Evolutionary conservation across 2,797 vertebrate genomes (phyloP).

Genomic region (Pantherophis vulpinus): DNA sequence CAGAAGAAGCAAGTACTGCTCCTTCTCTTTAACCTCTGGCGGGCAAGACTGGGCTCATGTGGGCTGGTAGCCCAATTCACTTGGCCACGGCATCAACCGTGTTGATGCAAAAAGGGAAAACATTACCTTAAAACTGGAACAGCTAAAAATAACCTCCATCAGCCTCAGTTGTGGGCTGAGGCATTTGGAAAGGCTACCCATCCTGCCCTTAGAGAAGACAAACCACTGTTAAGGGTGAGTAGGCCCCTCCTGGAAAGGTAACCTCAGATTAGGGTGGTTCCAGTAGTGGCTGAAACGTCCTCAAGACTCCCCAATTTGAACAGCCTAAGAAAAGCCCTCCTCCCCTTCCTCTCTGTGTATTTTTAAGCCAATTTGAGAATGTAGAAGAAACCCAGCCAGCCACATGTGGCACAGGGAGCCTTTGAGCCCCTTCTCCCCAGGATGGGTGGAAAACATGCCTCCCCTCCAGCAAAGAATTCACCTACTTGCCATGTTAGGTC

Average conservation of each 20-base stretch:
- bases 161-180: background rate
- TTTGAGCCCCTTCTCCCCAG: background rate
- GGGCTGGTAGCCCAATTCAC: background rate
- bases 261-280: background rate
- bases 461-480: slow-evolving; percentile 13
- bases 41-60: background rate
- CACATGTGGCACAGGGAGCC: too few relatives aligned
- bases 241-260: background rate
- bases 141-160: background rate
- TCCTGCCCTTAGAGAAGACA: background rate
- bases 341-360: background rate
- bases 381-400: background rate
- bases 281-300: background rate
- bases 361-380: background rate
- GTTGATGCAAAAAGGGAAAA: background rate
- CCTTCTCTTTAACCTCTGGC: background rate
- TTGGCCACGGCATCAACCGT: background rate
- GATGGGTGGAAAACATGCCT: too few relatives aligned
- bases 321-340: background rate
- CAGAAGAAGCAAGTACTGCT: background rate
- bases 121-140: background rate
- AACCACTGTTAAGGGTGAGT: background rate
- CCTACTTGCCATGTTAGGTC: slow-evolving; percentile 73
- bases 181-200: background rate
- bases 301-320: background rate